Conservation (phyloP, 2,113 vertebrate genomes). For the Atlantisia rogersi region DNA sequence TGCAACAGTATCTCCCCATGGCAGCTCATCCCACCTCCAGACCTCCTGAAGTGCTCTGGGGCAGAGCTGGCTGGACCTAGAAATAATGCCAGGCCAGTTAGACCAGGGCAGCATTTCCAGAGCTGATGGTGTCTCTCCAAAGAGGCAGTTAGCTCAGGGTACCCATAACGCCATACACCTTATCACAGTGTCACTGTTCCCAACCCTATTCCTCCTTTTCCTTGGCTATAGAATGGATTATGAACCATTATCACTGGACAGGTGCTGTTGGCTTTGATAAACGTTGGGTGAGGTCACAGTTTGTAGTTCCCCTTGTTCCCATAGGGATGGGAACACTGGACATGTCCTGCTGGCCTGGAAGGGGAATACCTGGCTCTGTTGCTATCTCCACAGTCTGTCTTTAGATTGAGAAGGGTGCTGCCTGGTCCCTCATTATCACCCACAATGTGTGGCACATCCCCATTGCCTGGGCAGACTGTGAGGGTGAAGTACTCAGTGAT, state of each 20-base stretch:
- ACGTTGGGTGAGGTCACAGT: neutral
- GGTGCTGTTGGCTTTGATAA: neutral
- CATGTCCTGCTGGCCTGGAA: neutral
- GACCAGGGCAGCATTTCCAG: neutral
- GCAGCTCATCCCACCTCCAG: neutral
- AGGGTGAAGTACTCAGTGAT: neutral
- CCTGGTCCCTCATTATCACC: neutral
- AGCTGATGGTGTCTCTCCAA: accelerated
- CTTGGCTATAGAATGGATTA: neutral
- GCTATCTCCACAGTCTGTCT: neutral
- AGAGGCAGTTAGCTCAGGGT: neutral
- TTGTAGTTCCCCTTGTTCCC: neutral
- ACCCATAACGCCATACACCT: accelerated
- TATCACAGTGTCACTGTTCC: neutral
- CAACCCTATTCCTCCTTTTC: neutral
- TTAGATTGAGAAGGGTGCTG: neutral
- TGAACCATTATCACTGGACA: neutral
- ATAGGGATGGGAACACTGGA: neutral
- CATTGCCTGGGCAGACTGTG: accelerated
- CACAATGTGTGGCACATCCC: accelerated
- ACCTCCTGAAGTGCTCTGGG: neutral
- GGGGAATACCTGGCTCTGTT: neutral
- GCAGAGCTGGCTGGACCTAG: neutral
- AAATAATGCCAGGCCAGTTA: neutral
- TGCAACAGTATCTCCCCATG: accelerated